A percentile compares a stretch with the other conserved stretches of the same genome.
Evolutionary conservation across 2,797 vertebrate genomes (phyloP).

Genomic region (Sebastes steindachneri): DNA sequence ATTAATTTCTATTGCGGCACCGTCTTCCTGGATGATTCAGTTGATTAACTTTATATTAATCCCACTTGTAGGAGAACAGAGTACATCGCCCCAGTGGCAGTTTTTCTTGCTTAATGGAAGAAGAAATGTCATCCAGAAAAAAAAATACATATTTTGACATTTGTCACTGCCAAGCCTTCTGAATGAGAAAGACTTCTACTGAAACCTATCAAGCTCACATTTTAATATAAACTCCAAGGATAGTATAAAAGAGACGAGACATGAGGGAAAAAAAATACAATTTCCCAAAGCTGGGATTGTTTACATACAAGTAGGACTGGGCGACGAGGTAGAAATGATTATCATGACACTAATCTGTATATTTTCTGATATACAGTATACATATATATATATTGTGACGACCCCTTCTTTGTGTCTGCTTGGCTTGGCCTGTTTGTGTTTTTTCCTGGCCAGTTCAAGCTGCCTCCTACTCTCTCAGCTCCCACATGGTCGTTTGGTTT

Average conservation of each 20-base stretch:
- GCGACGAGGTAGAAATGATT: background rate
- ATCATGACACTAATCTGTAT: background rate
- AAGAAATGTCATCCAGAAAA: conserved; percentile 10
- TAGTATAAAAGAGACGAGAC: background rate
- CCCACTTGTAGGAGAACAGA: conserved; percentile 31
- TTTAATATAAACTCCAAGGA: background rate
- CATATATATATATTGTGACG: background rate
- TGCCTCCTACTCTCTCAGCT: background rate
- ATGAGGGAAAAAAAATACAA: background rate
- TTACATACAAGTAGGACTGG: background rate
- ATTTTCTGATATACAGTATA: background rate
- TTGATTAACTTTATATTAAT: conserved; percentile 64
- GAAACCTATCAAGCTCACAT: background rate
- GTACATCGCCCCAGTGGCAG: background rate
- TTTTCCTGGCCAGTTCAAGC: background rate
- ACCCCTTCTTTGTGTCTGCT: background rate
- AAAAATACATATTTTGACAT: conserved; percentile 7
- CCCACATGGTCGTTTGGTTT: background rate
- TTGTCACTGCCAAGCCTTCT: background rate
- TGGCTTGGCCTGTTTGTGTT: background rate
- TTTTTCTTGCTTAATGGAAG: conserved; percentile 4
- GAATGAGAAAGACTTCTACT: background rate
- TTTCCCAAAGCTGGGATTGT: background rate
- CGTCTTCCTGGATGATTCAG: conserved; percentile 45
- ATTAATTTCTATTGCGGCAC: conserved; percentile 58